phyloP scores from a whole-genome alignment of 2,888 invertebrate genomes.

The Eupithecia exiguata region DNA sequence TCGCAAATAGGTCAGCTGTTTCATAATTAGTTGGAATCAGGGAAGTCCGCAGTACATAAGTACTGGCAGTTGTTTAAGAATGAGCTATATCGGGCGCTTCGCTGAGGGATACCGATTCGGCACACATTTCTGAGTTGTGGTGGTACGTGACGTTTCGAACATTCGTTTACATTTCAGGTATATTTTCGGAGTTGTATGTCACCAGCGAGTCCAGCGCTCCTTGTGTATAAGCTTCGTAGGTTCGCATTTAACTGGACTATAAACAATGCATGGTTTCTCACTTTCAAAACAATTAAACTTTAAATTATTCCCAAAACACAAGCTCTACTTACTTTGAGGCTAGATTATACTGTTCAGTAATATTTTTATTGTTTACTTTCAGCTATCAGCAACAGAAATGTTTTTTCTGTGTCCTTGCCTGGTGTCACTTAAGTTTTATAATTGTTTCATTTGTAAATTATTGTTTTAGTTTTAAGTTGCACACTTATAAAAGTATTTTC shows the following conservation, averaged over 20 bases:
- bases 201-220: slow-evolving; percentile 5
- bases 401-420: too few species aligned
- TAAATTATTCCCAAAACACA: background rate
- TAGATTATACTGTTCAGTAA: background rate
- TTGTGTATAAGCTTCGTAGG: background rate
- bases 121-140: slow-evolving; percentile 15
- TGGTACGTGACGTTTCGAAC: slow-evolving; percentile 16
- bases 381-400: background rate
- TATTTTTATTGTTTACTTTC: background rate
- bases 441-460: too few species aligned
- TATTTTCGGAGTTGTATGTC: slow-evolving; percentile 12
- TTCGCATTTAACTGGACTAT: background rate
- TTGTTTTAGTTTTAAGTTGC: too few species aligned
- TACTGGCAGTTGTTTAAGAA: slow-evolving; percentile 21
- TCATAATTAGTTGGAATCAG: slow-evolving; percentile 27
- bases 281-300: background rate
- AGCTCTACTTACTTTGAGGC: background rate
- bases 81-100: slow-evolving; percentile 28
- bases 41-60: slow-evolving; percentile 13
- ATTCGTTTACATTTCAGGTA: slow-evolving; percentile 12
- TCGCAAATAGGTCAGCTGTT: slow-evolving; percentile 46
- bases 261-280: background rate
- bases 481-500: too few species aligned
- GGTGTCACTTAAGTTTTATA: too few species aligned
- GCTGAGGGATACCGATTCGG: slow-evolving; percentile 27